Evolutionary conservation across 2,113 vertebrate genomes (phyloP).

Genomic region (Tragelaphus strepsiceros): DNA sequence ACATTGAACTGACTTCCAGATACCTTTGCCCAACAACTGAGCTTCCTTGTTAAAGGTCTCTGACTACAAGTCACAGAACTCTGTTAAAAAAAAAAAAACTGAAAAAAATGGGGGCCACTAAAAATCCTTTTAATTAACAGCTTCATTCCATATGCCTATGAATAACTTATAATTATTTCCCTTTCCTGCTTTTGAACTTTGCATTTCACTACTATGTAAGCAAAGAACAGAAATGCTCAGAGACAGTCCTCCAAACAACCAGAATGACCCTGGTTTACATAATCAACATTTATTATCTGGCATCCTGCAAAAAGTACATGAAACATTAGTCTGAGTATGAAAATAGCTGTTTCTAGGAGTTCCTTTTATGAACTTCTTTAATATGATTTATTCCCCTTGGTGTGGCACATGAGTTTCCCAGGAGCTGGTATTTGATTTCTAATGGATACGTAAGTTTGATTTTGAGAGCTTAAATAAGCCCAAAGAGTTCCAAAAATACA

Average conservation of each 20-base stretch:
- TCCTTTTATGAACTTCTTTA: conserved; percentile 21
- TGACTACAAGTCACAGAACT: conserved; percentile 10
- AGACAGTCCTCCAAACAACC: conserved; percentile 48
- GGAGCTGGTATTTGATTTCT: conserved; percentile 49
- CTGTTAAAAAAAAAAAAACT: not conserved
- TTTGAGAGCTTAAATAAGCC: conserved; percentile 58
- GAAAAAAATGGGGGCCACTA: not conserved
- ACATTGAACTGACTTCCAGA: conserved; percentile 51
- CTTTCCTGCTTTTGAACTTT: conserved; percentile 52
- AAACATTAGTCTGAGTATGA: conserved; percentile 4
- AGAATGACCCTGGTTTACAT: conserved; percentile 44
- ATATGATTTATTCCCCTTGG: conserved; percentile 10
- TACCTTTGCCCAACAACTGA: not conserved
- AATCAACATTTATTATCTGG: conserved; percentile 58
- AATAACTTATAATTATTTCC: conserved; percentile 50
- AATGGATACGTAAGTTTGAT: conserved; percentile 55
- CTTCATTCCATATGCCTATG: not conserved
- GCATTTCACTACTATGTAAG: conserved; percentile 40
- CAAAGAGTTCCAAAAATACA: conserved; percentile 63
- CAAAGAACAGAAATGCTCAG: conserved; percentile 51
- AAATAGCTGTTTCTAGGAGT: conserved; percentile 38
- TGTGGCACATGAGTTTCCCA: not conserved
- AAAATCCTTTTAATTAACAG: not conserved
- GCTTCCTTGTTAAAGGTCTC: not conserved
- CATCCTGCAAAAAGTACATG: conserved; percentile 26